Conservation (phyloP, 2,797 vertebrate species). For the Eulemur coronatus region DNA sequence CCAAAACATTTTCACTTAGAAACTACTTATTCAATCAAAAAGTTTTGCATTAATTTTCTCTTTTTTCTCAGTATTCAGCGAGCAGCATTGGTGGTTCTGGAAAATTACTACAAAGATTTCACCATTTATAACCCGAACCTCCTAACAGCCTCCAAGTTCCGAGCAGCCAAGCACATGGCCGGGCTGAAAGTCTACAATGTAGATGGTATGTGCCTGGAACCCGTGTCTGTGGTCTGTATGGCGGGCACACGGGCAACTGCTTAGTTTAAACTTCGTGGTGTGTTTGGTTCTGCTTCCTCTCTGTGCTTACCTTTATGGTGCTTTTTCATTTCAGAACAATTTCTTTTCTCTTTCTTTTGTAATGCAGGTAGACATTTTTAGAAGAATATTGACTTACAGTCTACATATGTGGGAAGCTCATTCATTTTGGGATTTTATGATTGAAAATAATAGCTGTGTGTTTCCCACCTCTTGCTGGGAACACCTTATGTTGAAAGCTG, state of each 20-base stretch:
- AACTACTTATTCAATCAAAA: neutral
- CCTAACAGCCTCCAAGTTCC: constrained; percentile 92
- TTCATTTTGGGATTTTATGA: neutral
- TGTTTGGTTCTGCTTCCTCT: neutral
- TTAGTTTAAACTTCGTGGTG: neutral
- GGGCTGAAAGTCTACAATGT: constrained; percentile 97
- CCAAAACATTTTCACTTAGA: neutral
- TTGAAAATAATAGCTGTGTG: neutral
- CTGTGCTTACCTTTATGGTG: neutral
- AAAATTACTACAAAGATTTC: constrained; percentile 98
- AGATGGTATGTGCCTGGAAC: constrained; percentile 89
- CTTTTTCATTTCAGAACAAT: neutral
- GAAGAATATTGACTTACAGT: neutral
- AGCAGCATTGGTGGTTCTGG: constrained; percentile 94
- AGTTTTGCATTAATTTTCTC: constrained; percentile 36
- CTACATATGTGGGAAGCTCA: neutral
- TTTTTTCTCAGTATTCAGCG: constrained; percentile 90
- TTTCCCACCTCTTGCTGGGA: constrained; percentile 35
- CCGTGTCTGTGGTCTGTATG: neutral
- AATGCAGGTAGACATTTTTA: neutral
- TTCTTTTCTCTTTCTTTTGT: neutral
- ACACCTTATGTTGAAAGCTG: neutral
- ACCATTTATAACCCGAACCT: constrained; percentile 94
- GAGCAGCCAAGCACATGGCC: constrained; percentile 94
- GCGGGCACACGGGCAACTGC: neutral